These are phyloP conservation scores for Phylloscopus whistleri DNA, from an alignment of 2,113 vertebrate genomes.

Conservation along the genomic window DNA sequence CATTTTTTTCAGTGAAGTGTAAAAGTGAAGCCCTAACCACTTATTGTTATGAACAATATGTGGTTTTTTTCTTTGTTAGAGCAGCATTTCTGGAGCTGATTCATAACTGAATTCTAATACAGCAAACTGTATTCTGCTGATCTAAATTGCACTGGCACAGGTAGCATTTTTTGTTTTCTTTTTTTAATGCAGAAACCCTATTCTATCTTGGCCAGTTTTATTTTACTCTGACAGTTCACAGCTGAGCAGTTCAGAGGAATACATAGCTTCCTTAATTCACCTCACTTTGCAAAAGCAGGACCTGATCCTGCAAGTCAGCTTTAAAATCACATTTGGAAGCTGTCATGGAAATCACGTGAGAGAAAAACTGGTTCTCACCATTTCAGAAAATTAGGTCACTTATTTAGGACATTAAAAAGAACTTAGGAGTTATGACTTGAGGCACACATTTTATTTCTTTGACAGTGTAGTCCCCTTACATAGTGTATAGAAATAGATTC, in stretches of 20 bases:
- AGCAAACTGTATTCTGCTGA: constrained; percentile 11
- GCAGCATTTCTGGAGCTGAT: constrained; percentile 16
- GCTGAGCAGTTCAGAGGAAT: constrained; percentile 27
- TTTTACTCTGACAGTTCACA: constrained; percentile 38
- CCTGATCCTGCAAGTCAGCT: constrained; percentile 20
- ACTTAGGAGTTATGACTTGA: constrained; percentile 10
- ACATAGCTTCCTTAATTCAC: constrained; percentile 1
- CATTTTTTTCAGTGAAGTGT: not conserved
- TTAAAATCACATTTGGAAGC: constrained; percentile 12
- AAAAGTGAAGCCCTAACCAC: constrained; percentile 2
- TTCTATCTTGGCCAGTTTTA: not conserved
- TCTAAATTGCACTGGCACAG: not conserved
- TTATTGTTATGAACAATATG: constrained; percentile 38
- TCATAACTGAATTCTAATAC: constrained; percentile 16
- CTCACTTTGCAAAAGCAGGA: not conserved
- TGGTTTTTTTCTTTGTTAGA: not conserved
- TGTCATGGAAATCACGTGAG: not conserved
- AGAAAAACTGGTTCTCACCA: not conserved
- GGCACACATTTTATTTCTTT: not conserved
- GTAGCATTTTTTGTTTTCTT: not conserved
- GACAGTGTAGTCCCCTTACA: not conserved
- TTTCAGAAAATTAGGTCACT: constrained; percentile 54
- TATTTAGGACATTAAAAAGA: constrained; percentile 50
- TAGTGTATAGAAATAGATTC: not conserved
- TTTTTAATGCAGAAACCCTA: not conserved